These are phyloP conservation scores for Sogatella furcifera DNA, from an alignment of 1,140 invertebrate genomes.

Conservation along the genomic window DNA sequence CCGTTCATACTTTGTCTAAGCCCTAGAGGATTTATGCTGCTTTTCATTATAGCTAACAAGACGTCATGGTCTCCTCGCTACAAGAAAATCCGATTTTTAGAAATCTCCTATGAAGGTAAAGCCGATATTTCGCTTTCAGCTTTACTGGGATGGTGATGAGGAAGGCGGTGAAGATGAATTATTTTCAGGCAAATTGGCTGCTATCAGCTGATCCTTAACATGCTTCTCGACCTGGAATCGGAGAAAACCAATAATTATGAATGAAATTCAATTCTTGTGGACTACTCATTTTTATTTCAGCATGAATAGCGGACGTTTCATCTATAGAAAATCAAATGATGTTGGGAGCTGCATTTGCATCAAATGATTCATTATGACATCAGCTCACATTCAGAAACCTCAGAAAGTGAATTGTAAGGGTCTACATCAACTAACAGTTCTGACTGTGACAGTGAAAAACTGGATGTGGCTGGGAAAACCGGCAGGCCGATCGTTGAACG, in stretches of 20 bases:
- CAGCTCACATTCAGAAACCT: neutral
- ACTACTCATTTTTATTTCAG: no score
- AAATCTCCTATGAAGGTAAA: neutral
- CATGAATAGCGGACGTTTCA: no score
- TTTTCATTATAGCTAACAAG: neutral
- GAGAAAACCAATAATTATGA: no score
- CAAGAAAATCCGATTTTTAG: neutral
- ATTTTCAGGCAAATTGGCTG: slow-evolving; percentile 26
- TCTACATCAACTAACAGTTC: no score
- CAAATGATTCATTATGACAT: neutral
- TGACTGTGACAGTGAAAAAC: no score
- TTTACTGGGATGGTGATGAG: neutral
- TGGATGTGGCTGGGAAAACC: no score
- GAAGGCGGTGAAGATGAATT: neutral
- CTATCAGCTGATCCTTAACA: slow-evolving; percentile 37
- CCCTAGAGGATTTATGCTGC: no score
- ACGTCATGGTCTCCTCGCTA: slow-evolving; percentile 10
- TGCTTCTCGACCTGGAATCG: slow-evolving; percentile 44
- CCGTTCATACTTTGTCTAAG: no score
- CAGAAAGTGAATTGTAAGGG: neutral
- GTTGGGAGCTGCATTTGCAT: no score
- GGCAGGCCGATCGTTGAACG: no score
- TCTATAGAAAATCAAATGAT: no score
- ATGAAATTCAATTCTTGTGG: no score
- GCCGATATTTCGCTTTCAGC: neutral